phyloP scores from a whole-genome alignment of 1,140 invertebrate species.

The Ceratosolen solmsi region DNA sequence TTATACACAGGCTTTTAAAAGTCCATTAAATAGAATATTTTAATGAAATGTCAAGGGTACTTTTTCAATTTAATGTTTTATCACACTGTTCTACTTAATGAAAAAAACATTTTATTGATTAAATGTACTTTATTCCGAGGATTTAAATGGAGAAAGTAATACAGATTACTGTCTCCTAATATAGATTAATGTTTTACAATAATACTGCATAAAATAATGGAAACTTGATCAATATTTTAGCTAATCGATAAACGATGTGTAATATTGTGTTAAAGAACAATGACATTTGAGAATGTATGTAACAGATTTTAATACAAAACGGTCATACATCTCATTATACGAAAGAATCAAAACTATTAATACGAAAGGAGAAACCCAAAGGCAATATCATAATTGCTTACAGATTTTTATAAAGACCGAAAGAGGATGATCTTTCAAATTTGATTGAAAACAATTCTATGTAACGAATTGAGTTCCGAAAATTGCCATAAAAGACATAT shows the following conservation, averaged over 20 bases:
- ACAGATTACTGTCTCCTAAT: not conserved
- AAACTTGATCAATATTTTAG: no score
- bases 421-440: conserved; percentile 15
- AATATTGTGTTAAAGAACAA: no score
- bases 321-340: not conserved
- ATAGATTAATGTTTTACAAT: not conserved
- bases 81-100: conserved; percentile 7
- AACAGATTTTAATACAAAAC: no score
- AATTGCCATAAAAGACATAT: conserved; percentile 56
- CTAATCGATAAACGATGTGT: no score
- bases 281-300: no score
- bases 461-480: conserved; percentile 48
- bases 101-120: conserved; percentile 5
- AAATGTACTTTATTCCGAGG: not conserved
- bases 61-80: conserved; percentile 8
- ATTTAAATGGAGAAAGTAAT: not conserved
- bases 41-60: not conserved
- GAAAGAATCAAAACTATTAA: not conserved
- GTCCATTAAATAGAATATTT: conserved; percentile 17
- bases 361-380: not conserved
- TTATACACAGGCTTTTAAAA: conserved; percentile 3
- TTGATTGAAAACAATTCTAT: conserved; percentile 20
- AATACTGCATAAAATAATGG: not conserved
- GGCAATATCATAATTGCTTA: no score
- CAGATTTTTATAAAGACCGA: conserved; percentile 24